Evolutionary conservation across 2,888 invertebrate genomes (phyloP), one percentile per base, ranked within the genome.

Genomic region (Parnassius smintheus): DNA sequence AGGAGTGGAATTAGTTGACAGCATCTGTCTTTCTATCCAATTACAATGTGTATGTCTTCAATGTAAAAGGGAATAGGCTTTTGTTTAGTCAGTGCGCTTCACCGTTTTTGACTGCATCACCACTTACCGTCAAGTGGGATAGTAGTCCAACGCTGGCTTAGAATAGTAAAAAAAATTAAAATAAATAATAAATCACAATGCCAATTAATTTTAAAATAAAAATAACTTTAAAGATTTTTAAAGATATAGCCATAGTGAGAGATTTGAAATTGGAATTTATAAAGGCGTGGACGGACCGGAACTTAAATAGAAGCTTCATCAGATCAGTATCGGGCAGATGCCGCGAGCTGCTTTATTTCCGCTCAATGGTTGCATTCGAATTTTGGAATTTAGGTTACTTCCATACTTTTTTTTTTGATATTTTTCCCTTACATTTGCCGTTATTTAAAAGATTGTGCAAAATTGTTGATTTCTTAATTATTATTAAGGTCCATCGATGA

Each of bases 241-340:
- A 53, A n/a, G 53, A 53, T 53, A n/a, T 9, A 2, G 53, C 9
- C 50, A 25, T 2, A 41, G 11, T 8, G n/a, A 4, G 49, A 2
- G 35, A 52, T 35, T 52, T 52, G 35, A 57, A 57, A 57, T 57
- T 57, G 57, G 46, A 57, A 57, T 11, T 57, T 49, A 50, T 57
- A 57, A 57, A 46, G 50, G 41, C 57, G 49, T n/a, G 49, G 13
- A 50, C 41, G 42, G 57, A 57, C 57, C 57, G 57, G 57, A 57
- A 57, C 49, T 50, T 41, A 49, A 41, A 57, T 57, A 50, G 57
- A 48, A 35, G 56, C 48, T 57, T 11, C 57, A 57, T 57, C 57
- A 50, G 57, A 57, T 57, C 57, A 18, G 57, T 57, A 57, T 57
- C 57, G 48, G 49, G 57, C 57, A 35, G 57, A 49, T 50, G 57